Evolutionary conservation across 92 coral and sea anemone species (phyloP), one percentile per base, ranked within the genome.

Genomic region (Phenganax subtilis): DNA sequence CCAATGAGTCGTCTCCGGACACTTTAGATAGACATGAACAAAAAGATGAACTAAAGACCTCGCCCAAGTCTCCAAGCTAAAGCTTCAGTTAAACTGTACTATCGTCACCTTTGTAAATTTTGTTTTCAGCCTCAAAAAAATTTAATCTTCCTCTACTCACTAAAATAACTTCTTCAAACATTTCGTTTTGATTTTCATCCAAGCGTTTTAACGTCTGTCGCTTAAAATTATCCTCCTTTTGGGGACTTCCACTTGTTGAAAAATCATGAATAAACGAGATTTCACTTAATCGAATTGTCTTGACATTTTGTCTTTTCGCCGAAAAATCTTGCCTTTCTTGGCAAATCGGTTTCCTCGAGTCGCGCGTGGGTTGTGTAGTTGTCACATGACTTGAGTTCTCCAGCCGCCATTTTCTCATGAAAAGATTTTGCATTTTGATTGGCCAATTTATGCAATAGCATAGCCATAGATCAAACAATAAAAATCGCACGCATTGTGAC

Each of bases 221-320:
- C 6, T 67, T 69, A 76, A 28, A 57, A 51, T 69, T 76, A 25
- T 12, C 0, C 81, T 30, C 29, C 16, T 69, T 55, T 12, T 76
- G 68, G 30, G 81, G 68, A 52, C 59, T 55, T 10, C 68, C 31
- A 28, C 6, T 57, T 20, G 27, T 69, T 57, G 81, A 76, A 55
- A 76, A 76, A 76, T 76, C 81, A 57, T 76, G 81, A 14, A 57
- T 52, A 56, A 76, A 76, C 16, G 81, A 76, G 44, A 25, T 76
- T 29, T 76, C 68, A 16, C 68, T 57, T 31, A 76, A 31, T 52
- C 81, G 63, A 7, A 76, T 52, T 10, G 67, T 76, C n/a, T 20
- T 76, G 20, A 76, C 81, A 55, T 55, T 57, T 10, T 10, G 69
- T 30, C 3, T n/a, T 0, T 28, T 57, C 55, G 25, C 10, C 30